Conservation (phyloP, 2,797 vertebrate genomes). For the Hoplostethus mediterraneus region DNA sequence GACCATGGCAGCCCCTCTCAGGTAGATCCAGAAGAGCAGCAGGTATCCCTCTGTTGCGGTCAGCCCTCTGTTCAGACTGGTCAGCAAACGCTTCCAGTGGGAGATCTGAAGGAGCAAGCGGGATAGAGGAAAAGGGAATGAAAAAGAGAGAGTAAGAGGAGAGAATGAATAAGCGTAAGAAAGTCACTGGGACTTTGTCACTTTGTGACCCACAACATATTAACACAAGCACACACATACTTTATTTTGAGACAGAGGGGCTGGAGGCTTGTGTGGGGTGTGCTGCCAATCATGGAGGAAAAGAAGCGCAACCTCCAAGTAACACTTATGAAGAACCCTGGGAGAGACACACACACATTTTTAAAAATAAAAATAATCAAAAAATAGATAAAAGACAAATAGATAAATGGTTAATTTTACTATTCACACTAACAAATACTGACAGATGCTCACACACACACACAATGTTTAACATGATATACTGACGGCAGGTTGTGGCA, state of each 20-base stretch:
- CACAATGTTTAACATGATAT: not conserved
- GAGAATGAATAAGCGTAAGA: not conserved
- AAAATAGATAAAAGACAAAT: conserved; percentile 15
- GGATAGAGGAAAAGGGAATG: not conserved
- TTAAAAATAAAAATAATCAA: not conserved
- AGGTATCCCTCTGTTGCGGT: conserved; percentile 59
- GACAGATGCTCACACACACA: conserved; percentile 4
- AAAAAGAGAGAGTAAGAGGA: not conserved
- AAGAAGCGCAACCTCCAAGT: conserved; percentile 87
- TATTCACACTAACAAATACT: not conserved
- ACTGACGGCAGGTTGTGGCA: conserved; percentile 87
- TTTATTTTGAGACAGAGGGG: conserved; percentile 2
- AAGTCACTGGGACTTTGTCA: conserved; percentile 13
- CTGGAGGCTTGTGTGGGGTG: not conserved
- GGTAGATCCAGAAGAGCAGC: conserved; percentile 85
- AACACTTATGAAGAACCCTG: conserved; percentile 86
- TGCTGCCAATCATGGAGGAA: conserved; percentile 76
- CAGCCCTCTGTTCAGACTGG: conserved; percentile 40
- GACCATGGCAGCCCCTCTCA: conserved; percentile 80
- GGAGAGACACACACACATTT: conserved; percentile 37
- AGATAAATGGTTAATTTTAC: conserved; percentile 16
- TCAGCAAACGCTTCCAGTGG: conserved; percentile 9
- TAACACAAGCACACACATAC: not conserved
- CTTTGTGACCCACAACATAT: not conserved
- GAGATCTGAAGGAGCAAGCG: not conserved